A percentile compares a stretch with the other conserved stretches of the same genome.
These are phyloP conservation scores for Marmota flaviventris DNA, from an alignment of 2,113 vertebrate species.

Conservation along the genomic window DNA sequence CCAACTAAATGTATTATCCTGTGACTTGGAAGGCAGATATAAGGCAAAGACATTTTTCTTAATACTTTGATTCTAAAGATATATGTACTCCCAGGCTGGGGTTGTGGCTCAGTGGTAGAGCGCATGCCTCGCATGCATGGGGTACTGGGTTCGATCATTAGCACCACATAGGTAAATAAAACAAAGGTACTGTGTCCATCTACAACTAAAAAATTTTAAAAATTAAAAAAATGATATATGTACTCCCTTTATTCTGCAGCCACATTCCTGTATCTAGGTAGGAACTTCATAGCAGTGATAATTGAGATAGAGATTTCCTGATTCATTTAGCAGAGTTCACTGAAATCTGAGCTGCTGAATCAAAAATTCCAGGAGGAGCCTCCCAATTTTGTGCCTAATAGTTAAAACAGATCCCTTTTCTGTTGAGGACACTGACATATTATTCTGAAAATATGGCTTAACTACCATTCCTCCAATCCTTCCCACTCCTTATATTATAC, in stretches of 20 bases:
- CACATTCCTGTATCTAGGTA: not conserved
- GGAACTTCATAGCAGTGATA: not conserved
- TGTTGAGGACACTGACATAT: not conserved
- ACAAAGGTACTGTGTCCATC: no score
- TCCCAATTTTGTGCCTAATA: not conserved
- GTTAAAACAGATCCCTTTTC: not conserved
- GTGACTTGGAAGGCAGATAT: not conserved
- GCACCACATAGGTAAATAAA: no score
- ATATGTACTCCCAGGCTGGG: not conserved
- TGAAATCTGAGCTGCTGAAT: not conserved
- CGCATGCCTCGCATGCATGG: no score
- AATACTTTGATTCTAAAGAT: not conserved
- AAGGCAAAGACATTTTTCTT: not conserved
- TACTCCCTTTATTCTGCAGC: not conserved
- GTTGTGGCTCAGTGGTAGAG: no score
- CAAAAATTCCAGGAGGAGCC: not conserved
- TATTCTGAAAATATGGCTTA: conserved; percentile 17
- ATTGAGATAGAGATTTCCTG: not conserved
- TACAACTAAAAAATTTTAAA: no score
- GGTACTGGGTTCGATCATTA: no score
- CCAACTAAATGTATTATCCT: not conserved
- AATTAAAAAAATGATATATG: not conserved
- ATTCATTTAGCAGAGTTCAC: not conserved
- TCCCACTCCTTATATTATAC: not conserved
- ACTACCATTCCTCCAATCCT: not conserved